Conservation (phyloP, 2,797 vertebrate genomes). For the Argyrosomus regius region DNA sequence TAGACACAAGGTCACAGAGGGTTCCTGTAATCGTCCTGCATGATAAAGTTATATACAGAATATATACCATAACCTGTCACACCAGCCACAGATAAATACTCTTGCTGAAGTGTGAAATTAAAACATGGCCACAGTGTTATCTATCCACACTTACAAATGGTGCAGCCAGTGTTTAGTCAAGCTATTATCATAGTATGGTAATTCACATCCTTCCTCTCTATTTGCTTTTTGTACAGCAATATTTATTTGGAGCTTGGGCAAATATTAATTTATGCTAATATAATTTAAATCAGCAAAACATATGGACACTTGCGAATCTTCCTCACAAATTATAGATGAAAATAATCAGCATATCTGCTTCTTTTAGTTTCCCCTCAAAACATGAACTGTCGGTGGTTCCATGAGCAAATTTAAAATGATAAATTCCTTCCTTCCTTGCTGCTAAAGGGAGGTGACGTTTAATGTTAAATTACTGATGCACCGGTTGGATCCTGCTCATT, state of each 20-base stretch:
- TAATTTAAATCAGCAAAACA: conserved; percentile 51
- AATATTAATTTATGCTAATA: conserved; percentile 62
- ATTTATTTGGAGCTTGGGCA: conserved; percentile 43
- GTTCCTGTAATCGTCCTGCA: background rate
- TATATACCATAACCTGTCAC: conserved; percentile 17
- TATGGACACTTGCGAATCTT: conserved; percentile 46
- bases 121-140: conserved; percentile 57
- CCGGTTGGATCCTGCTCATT: conserved; percentile 32
- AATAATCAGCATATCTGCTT: conserved; percentile 29
- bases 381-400: conserved; percentile 11
- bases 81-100: conserved; percentile 43
- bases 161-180: conserved; percentile 40
- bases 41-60: conserved; percentile 25
- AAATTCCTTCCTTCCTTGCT: conserved; percentile 19
- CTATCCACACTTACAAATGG: conserved; percentile 41
- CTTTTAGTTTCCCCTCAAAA: background rate
- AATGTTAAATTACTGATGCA: conserved; percentile 18
- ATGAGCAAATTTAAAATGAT: conserved; percentile 18
- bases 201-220: conserved; percentile 33
- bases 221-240: conserved; percentile 42
- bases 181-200: conserved; percentile 42
- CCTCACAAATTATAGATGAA: conserved; percentile 43
- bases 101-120: conserved; percentile 74
- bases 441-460: background rate
- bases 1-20: background rate